Percentiles rank a stretch among this genome's conserved stretches.
Evolutionary conservation across 2,113 vertebrate species (phyloP).

Genomic region (Lepisosteus oculatus): DNA sequence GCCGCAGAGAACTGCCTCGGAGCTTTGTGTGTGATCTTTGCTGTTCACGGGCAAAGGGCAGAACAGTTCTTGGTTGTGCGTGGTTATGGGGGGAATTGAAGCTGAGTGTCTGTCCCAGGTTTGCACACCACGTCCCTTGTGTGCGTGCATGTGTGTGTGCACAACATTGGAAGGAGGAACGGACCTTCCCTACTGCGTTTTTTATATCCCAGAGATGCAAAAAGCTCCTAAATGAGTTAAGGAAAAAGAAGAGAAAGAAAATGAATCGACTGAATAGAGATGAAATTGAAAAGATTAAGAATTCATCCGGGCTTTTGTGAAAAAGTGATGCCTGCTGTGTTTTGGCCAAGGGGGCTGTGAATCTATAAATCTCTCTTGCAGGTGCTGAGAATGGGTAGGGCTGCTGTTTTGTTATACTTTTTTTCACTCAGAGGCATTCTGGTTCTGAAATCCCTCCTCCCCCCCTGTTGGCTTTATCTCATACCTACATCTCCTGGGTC

Average conservation of each 20-base stretch:
- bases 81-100: too few species aligned
- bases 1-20: too few species aligned
- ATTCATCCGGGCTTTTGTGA: conserved; percentile 63
- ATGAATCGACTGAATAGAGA: conserved; percentile 37
- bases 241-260: conserved; percentile 30
- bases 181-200: too few species aligned
- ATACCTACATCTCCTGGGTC: conserved; percentile 50
- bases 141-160: too few species aligned
- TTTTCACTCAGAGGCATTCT: conserved; percentile 15
- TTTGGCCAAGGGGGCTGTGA: conserved; percentile 26
- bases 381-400: conserved; percentile 47
- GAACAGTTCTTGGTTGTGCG: too few species aligned
- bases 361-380: conserved; percentile 48
- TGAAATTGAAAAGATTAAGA: conserved; percentile 66
- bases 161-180: too few species aligned
- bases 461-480: conserved; percentile 44
- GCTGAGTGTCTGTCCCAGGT: too few species aligned
- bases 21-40: too few species aligned
- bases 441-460: conserved; percentile 8
- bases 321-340: conserved; percentile 55
- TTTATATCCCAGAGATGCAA: too few species aligned
- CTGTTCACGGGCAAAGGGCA: too few species aligned
- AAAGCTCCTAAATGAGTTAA: conserved; percentile 7
- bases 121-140: too few species aligned
- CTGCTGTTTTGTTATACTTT: conserved; percentile 23